Percentiles rank a stretch among this genome's conserved stretches.
Conservation (phyloP, 1,140 invertebrate species). For the Papilio xuthus region DNA sequence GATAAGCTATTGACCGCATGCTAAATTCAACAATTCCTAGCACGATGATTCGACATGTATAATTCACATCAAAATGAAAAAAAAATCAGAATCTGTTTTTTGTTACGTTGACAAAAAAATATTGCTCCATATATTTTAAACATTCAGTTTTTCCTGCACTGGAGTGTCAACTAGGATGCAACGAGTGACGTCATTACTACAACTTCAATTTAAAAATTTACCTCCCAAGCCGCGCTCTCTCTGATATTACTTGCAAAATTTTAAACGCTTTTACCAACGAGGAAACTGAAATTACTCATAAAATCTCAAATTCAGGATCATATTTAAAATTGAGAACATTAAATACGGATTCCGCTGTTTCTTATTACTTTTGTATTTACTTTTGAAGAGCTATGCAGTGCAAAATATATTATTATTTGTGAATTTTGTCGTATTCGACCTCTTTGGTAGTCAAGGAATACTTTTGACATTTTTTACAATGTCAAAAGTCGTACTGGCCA, state of each 20-base stretch:
- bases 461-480: too few relatives aligned
- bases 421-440: too few relatives aligned
- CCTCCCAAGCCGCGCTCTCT: background rate
- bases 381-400: background rate
- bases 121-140: background rate
- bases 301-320: background rate
- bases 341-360: background rate
- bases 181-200: background rate
- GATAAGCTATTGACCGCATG: background rate
- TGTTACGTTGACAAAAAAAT: background rate
- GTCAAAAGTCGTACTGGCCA: too few relatives aligned
- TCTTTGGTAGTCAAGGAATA: too few relatives aligned
- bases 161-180: background rate
- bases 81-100: too few relatives aligned
- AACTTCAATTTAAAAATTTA: slow-evolving; percentile 8
- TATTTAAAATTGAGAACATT: slow-evolving; percentile 6
- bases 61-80: too few relatives aligned
- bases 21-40: too few relatives aligned
- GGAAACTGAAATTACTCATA: slow-evolving; percentile 13
- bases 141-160: background rate
- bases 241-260: background rate
- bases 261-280: background rate
- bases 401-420: background rate
- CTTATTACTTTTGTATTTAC: background rate
- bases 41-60: too few relatives aligned